These are phyloP conservation scores for Leptinotarsa tumamoca DNA, from an alignment of 2,888 invertebrate species.

Conservation along the genomic window DNA sequence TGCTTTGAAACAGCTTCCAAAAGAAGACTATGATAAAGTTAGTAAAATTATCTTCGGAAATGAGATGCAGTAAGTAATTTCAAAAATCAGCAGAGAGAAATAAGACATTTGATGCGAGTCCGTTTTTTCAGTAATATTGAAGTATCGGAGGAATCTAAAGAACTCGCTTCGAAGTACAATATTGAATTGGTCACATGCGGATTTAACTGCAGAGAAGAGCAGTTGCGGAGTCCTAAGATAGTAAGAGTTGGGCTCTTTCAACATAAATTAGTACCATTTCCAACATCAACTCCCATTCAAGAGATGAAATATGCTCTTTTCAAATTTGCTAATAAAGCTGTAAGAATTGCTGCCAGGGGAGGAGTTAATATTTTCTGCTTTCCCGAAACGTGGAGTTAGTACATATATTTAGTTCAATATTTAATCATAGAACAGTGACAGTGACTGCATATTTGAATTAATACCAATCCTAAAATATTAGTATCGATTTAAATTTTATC, in stretches of 20 bases:
- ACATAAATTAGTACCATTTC: conserved; percentile 79
- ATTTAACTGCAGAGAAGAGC: conserved; percentile 77
- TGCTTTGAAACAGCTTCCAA: conserved; percentile 40
- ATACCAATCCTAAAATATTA: too few relatives aligned
- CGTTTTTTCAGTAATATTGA: conserved; percentile 50
- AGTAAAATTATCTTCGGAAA: conserved; percentile 42
- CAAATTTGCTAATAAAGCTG: conserved; percentile 78
- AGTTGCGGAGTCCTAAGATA: conserved; percentile 75
- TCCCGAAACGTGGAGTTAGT: conserved; percentile 96
- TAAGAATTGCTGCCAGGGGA: conserved; percentile 80
- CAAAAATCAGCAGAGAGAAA: neutral
- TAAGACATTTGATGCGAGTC: neutral
- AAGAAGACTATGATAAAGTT: conserved; percentile 43
- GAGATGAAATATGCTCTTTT: conserved; percentile 85
- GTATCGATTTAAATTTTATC: too few relatives aligned
- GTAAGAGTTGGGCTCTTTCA: conserved; percentile 90
- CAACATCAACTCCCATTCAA: conserved; percentile 77
- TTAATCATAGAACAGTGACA: too few relatives aligned
- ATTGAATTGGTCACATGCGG: conserved; percentile 83
- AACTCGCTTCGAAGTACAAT: conserved; percentile 68
- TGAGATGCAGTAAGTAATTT: conserved; percentile 44
- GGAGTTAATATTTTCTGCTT: conserved; percentile 91
- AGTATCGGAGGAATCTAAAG: conserved; percentile 69
- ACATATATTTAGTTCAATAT: neutral
- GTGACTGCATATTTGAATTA: too few relatives aligned